These are phyloP conservation scores for Cephus sareptanus DNA, from an alignment of 2,888 invertebrate genomes.

Conservation along the genomic window DNA sequence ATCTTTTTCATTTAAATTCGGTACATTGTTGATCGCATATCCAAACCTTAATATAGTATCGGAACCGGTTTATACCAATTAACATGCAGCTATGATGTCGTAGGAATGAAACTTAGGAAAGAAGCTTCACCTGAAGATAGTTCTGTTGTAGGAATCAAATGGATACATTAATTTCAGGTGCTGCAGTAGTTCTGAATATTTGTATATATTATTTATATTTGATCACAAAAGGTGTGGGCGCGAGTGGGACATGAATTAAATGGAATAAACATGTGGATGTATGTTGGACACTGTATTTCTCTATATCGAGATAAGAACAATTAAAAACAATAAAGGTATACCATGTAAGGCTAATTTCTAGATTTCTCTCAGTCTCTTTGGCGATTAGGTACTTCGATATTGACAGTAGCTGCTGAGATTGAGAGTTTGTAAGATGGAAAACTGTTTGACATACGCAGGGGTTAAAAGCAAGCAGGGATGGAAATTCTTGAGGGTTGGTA, in stretches of 20 bases:
- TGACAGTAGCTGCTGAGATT: neutral
- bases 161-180: neutral
- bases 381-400: neutral
- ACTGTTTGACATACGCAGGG: constrained; percentile 13
- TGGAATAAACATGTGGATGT: neutral
- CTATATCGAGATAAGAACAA: neutral
- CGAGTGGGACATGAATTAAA: neutral
- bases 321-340: neutral
- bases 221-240: neutral
- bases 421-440: constrained; percentile 20
- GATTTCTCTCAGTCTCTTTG: neutral
- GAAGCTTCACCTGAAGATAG: neutral
- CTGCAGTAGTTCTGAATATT: neutral
- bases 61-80: neutral
- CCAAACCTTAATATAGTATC: neutral
- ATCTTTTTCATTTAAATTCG: neutral
- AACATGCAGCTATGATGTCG: neutral
- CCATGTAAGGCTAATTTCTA: neutral
- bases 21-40: neutral
- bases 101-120: neutral
- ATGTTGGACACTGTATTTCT: neutral
- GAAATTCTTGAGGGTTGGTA: constrained; percentile 39
- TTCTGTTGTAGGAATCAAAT: neutral
- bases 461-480: constrained; percentile 25
- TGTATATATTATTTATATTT: neutral